A percentile compares a stretch with the other conserved stretches of the same genome.
These are phyloP conservation scores for Tursiops truncatus DNA, from an alignment of 2,113 vertebrate genomes.

Conservation along the genomic window DNA sequence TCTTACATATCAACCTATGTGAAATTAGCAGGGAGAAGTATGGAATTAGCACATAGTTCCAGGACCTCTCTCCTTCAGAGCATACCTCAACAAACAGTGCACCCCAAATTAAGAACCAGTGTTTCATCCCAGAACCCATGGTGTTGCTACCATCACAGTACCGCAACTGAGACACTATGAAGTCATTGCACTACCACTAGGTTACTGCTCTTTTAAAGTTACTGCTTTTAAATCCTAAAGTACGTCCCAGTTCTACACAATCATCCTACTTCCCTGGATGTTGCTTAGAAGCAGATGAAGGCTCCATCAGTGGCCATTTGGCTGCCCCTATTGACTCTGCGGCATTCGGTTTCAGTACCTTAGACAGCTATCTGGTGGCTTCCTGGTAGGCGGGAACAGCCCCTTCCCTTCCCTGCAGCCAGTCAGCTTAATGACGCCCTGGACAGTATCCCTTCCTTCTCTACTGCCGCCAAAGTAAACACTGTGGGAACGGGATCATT, in stretches of 20 bases:
- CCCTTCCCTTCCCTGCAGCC: neutral
- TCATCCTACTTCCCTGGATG: neutral
- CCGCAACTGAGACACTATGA: neutral
- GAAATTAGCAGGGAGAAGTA: neutral
- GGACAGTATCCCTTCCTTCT: neutral
- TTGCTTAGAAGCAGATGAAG: neutral
- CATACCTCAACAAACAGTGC: neutral
- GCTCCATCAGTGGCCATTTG: neutral
- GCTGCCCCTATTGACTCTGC: neutral
- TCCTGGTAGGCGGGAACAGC: neutral
- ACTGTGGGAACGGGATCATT: neutral
- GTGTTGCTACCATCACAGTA: neutral
- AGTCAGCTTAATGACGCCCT: neutral
- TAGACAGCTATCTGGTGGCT: conserved; percentile 47
- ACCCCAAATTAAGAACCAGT: neutral
- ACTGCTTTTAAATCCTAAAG: neutral
- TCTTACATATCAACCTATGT: too few species aligned
- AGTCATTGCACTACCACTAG: conserved; percentile 42
- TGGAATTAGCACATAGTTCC: neutral
- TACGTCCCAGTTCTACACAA: neutral
- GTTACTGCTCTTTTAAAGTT: neutral
- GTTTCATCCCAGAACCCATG: neutral
- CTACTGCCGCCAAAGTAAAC: conserved; percentile 15
- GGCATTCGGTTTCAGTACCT: conserved; percentile 30
- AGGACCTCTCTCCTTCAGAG: neutral